These are phyloP conservation scores for chimpanzee (Pan troglodytes) DNA, from an alignment of 2,113 vertebrate genomes.

Conservation along the genomic window NHGRI_mPanTro3-v2.1_pri NC_072401.2:20846001-20846500, in stretches of 20 bases:
- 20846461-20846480: not conserved
- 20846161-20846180: not conserved
- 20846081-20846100: not conserved
- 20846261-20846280: not conserved
- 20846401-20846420: not conserved
- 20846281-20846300: not conserved
- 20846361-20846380: not conserved
- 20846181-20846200: not conserved
- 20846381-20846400: not conserved
- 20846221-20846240: not conserved
- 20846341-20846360: not conserved
- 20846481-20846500: not conserved
- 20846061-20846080: not conserved
- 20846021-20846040: not conserved
- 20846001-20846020: not conserved
- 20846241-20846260: not conserved
- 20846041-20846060: not conserved
- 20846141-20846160: not conserved
- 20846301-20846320: no score
- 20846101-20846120: not conserved
- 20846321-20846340: not conserved
- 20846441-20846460: not conserved
- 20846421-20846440: not conserved
- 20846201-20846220: not conserved
- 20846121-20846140: not conserved